Conservation (phyloP, 2,113 vertebrate genomes). For the Leptobrachium ailaonicum region DNA sequence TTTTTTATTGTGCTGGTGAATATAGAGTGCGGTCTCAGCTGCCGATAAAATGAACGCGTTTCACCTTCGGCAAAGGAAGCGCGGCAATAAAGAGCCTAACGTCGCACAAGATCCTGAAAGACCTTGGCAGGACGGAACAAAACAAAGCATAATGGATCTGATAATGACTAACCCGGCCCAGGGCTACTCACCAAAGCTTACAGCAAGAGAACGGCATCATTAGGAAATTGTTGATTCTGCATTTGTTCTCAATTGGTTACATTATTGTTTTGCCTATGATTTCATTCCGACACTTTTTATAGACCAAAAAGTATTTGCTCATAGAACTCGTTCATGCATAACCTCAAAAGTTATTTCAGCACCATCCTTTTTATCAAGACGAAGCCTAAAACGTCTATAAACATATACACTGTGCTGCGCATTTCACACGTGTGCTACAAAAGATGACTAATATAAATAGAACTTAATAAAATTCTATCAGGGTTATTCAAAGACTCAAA, state of each 20-base stretch:
- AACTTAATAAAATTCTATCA: no score
- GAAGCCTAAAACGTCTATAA: no score
- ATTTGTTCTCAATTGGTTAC: conserved; percentile 26
- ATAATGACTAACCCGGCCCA: conserved; percentile 34
- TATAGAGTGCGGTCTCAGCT: conserved; percentile 17
- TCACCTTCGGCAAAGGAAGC: conserved; percentile 22
- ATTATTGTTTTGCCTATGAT: not conserved
- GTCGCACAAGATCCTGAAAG: conserved; percentile 26
- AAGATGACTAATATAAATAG: no score
- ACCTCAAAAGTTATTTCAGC: no score
- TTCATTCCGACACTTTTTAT: not conserved
- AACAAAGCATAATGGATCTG: conserved; percentile 30
- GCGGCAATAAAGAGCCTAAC: conserved; percentile 10
- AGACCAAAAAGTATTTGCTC: not conserved
- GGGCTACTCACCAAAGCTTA: conserved; percentile 21
- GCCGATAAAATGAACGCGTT: conserved; percentile 22
- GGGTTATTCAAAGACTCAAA: no score
- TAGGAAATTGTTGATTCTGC: conserved; percentile 32
- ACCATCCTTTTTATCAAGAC: no score
- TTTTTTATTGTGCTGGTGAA: conserved; percentile 17
- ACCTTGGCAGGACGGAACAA: conserved; percentile 32
- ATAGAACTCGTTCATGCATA: no score
- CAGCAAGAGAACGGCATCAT: conserved; percentile 14
- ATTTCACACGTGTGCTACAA: not conserved
- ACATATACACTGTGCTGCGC: no score